A percentile compares a stretch with the other conserved stretches of the same genome.
phyloP scores from a whole-genome alignment of 2,797 vertebrate genomes.

The Xenops minutus region DNA sequence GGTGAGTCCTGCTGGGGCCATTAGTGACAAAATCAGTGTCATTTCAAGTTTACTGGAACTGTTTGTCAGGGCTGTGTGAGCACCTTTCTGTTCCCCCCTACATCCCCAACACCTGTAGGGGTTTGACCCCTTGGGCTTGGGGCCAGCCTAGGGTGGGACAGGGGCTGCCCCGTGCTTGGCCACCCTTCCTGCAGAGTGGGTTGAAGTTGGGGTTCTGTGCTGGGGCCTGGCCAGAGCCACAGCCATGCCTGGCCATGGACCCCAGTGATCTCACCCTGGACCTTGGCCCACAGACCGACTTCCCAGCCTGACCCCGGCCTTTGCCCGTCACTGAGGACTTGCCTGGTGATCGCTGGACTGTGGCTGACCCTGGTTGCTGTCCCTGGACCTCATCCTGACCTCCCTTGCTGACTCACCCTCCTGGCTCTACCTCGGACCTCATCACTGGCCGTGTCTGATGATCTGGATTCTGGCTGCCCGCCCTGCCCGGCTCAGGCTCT shows the following conservation, averaged over 20 bases:
- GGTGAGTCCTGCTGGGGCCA: not conserved
- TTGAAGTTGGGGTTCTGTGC: not conserved
- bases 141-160: not conserved
- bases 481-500: not conserved
- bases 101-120: fast-evolving
- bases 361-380: constrained; percentile 16
- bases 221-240: not conserved
- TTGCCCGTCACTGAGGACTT: not conserved
- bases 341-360: not conserved
- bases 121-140: not conserved
- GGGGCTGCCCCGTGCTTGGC: not conserved
- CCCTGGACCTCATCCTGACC: not conserved
- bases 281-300: constrained; percentile 46
- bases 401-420: not conserved
- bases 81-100: not conserved
- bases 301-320: not conserved
- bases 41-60: too few species aligned
- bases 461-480: not conserved
- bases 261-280: not conserved
- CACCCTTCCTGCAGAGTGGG: not conserved
- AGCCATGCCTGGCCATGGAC: not conserved
- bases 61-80: not conserved
- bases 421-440: not conserved
- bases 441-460: not conserved
- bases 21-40: not conserved